phyloP scores from a whole-genome alignment of 2,888 invertebrate species.

The Capitulum mitella region DNA sequence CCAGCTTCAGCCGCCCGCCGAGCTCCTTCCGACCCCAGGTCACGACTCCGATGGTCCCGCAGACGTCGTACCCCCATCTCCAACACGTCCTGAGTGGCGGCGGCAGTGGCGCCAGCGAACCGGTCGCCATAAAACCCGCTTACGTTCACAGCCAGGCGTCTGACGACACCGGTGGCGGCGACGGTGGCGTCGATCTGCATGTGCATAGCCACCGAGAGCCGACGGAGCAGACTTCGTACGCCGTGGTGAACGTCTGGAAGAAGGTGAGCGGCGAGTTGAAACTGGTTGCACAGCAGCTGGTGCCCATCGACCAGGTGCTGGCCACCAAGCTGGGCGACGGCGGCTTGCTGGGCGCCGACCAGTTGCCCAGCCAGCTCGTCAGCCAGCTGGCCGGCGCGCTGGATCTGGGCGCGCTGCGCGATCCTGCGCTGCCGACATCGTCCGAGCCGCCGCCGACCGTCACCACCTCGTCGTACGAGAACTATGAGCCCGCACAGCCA shows the following conservation, averaged over 20 bases:
- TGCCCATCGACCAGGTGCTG: neutral
- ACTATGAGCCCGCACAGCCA: too few relatives aligned
- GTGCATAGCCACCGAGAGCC: neutral
- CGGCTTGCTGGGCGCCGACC: neutral
- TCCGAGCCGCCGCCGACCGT: neutral
- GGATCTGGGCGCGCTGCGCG: neutral
- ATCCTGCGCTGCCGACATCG: neutral
- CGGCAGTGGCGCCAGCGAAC: too few relatives aligned
- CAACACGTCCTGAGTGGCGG: too few relatives aligned
- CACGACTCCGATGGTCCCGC: neutral
- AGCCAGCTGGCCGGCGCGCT: neutral
- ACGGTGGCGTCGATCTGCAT: neutral
- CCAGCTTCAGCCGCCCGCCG: neutral
- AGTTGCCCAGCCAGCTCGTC: neutral
- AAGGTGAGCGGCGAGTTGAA: neutral
- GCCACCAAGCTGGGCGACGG: neutral
- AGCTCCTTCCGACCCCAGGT: neutral
- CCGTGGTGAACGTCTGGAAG: slow-evolving; percentile 15
- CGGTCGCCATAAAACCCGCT: too few relatives aligned
- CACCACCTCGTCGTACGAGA: neutral
- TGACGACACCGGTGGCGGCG: neutral
- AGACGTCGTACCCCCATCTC: too few relatives aligned
- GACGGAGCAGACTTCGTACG: neutral
- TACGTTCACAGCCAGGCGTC: too few relatives aligned
- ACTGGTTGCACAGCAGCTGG: neutral